These are phyloP conservation scores for Euthynnus affinis DNA, from an alignment of 2,797 vertebrate species.

Conservation along the genomic window DNA sequence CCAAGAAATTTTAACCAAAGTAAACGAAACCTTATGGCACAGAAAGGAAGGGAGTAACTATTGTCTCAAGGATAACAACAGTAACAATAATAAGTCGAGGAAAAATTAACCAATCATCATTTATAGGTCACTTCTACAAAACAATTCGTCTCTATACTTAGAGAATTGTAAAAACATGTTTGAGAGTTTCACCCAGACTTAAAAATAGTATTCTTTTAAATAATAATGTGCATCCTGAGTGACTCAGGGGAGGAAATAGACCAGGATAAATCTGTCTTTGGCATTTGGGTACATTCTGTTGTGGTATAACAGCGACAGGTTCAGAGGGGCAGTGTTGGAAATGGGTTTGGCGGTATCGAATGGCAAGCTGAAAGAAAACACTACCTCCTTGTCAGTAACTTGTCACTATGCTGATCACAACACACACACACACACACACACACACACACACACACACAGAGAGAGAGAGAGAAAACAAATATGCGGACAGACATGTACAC, in stretches of 20 bases:
- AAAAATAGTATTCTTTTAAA: slow-evolving; percentile 1
- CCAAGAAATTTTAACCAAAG: not conserved
- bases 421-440: not conserved
- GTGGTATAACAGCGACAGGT: slow-evolving; percentile 16
- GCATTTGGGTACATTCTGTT: slow-evolving; percentile 48
- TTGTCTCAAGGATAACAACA: not conserved
- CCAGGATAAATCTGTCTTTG: slow-evolving; percentile 52
- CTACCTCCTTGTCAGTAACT: slow-evolving; percentile 32
- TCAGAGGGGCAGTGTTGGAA: slow-evolving; percentile 32
- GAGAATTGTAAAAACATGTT: not conserved
- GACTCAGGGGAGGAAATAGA: slow-evolving; percentile 60
- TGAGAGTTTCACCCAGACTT: not conserved
- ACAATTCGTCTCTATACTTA: no score
- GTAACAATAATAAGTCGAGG: not conserved
- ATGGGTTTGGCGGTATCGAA: slow-evolving; percentile 51
- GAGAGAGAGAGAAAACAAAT: no score
- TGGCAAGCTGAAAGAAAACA: slow-evolving; percentile 63
- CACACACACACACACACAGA: not conserved
- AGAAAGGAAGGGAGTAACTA: not conserved
- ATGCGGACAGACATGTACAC: not conserved
- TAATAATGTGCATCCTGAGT: slow-evolving; percentile 21
- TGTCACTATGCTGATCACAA: slow-evolving; percentile 36
- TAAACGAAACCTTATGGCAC: not conserved
- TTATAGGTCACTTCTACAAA: not conserved
- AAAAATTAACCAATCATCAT: not conserved